Base-by-base conservation (phyloP, 2,888 invertebrate species). In the Synergus gifuensis region DNA sequence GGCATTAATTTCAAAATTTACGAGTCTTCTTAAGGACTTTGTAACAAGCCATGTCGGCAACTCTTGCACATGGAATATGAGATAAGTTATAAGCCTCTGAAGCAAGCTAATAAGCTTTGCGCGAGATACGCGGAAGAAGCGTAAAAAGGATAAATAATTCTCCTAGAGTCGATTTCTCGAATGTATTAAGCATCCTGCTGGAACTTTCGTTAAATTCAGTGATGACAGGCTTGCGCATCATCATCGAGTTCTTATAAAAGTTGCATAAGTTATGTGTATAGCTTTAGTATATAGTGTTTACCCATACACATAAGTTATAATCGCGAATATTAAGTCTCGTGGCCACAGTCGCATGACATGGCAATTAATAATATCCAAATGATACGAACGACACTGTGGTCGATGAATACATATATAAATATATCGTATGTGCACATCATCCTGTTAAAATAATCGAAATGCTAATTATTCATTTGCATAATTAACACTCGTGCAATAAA, bases 391-490 rank as follows among this genome's bases (percentile, higher is more conserved):
- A 49, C 69, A 49, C 28, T 73, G n/a, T 69, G 69, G 49, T 80
- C 80, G 12, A 62, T 78, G 77, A 79, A 81, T 81, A 66, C 22
- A 28, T 28, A 28, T 66, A 81, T 81, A 66, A 1, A 28, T 28
- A 28, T 66, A 67, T 73, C 80, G 78, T 77, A 67, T 28, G 40
- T 76, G 78, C 79, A 49, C 28, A 78, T 83, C 82, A 78, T 76
- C 62, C 78, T 76, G 81, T 80, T 77, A 87, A 90, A 91, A 90
- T 91, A 89, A 91, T 91, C 88, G 89, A 88, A 88, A 90, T 88
- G 90, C 87, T 90, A 90, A 91, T 91, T 89, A 89, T 88, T 90
- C 89, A 87, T 89, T 89, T 88, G 88, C 90, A 91, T 91, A 91
- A 91, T 91, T 89, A 91, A 90, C 89, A 88, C 88, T 86, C 79